Base-by-base conservation (phyloP, 1,140 invertebrate species). In the Euschistus heros region DNA sequence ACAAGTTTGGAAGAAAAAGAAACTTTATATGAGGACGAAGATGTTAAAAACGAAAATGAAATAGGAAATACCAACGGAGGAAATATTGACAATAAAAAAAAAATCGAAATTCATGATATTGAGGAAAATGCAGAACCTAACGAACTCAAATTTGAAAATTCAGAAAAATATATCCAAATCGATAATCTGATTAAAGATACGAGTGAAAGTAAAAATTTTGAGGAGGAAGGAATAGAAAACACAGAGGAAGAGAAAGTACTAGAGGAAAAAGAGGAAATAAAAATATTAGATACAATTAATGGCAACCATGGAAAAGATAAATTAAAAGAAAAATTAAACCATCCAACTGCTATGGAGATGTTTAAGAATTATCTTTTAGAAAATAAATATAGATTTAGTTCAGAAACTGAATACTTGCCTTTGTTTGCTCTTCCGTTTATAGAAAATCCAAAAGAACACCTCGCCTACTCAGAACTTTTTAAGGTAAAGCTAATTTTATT, bases 381-480 rank as follows among this genome's bases (percentile, higher is more conserved):
- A 0, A 74, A 76, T 69, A 81, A 81, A 61, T 73, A 76, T 10
- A 72, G 76, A 47, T 74, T 82, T 17, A 80, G 80, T 62, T 74
- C 79, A 62, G 80, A 80, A 50, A 76, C 75, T 62, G 80, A 84
- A 68, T 79, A 82, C 64, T 69, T 82, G 62, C 77, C 79, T 8
- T 82, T 77, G 69, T 84, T 81, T 71, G 81, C 81, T 42, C 70
- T 84, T 26, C 81, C 82, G 0, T 83, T 79, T 71, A 78, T 83
- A 20, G 74, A 76, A 37, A 76, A 80, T 70, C 80, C 81, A n/a
- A 74, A 76, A 65, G 69, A 75, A 27, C 80, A 83, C 72, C 77
- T 80, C 5, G 77, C 80, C 37, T 81, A 82, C 68, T 74, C 74
- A 61, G 75, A 81, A 66, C 67, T 84, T 42, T 83, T 84, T 70